Base-by-base conservation (phyloP, 2,888 invertebrate species). In the Nephrotoma flavescens region DNA sequence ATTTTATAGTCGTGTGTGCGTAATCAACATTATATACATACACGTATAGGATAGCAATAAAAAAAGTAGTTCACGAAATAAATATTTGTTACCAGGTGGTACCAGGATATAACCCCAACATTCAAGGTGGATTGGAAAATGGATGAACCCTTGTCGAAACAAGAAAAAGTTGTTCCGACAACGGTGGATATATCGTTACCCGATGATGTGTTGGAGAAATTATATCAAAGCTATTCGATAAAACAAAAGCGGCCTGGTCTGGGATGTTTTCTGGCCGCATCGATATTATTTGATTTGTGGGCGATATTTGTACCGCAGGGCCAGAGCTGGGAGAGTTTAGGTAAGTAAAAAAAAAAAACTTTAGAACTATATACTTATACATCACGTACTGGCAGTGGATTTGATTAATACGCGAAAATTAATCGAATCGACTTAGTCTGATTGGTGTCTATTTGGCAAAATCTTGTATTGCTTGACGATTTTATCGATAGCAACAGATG, bases 221-320 rank as follows among this genome's bases (percentile, higher is more conserved):
- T 96, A 5, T 96, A 95, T 90, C 94, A 95, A 88, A 94, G 94
- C 88, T 96, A 95, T 90, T 94, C 94, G 89, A 93, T 94, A 85
- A 94, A 95, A 89, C 95, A 95, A 90, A 94, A 95, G 89, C 93
- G 95, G 86, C 93, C 94, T 85, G 95, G 95, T 45, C 92, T 96
- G 83, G 94, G 94, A 90, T 95, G 95, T 91, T 95, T 95, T 90
- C 92, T 95, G 19, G 91, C 94, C 57, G 93, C 94, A 86, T 94
- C 95, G 86, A 92, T 95, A n/a, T 91, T 95, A 86, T 95, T 94
- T 90, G 94, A 94, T 89, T 90, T 93, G 84, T 95, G 94, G 92
- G 93, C 93, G 88, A 90, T 94, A 87, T 91, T 92, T 86, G 92
- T 94, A 88, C 93, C 94, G 83, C 92, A 92, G 89, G 92, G 92